Base-by-base conservation (phyloP, 2,797 vertebrate species). In the Dermochelys coriacea region DNA sequence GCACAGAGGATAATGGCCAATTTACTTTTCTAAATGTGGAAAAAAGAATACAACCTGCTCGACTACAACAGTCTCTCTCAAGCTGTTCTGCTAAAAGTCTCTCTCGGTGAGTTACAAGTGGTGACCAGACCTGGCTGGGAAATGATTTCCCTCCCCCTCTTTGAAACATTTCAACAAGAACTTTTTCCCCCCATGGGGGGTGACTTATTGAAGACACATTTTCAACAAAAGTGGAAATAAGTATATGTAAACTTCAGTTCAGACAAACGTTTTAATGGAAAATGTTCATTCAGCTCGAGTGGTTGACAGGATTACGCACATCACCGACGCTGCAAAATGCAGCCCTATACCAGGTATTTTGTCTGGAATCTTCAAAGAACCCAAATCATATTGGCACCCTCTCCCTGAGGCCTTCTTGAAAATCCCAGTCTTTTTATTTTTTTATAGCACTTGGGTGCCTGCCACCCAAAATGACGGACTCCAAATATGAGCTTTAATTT, bases 321-420 rank as follows among this genome's bases (percentile, higher is more conserved):
- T 77, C 47, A 49, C 27, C 23, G 8, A 8, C 5, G 3, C 41
- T 5, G 45, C 41, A 47, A 77, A 45, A 77, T 93, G 27, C 55
- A 82, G 91, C 94, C 3, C 5, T 84, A 84, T 55, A 86, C 95
- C 89, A 80, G 51, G 64, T 90, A 92, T 84, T 86, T 96, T 97
- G 88, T 93, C 91, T 93, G 78, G 71, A 0, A 0, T 64, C 91
- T 96, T 95, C 93, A 94, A 96, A 91, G 74, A 85, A 94, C 14
- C 11, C 87, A 47, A 85, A 59, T 91, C 57, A 95, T 95, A 95
- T 93, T 94, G 85, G 95, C 93, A 89, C 88, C 88, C 90, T 85
- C 80, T 92, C 87, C 80, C 93, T 47, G 93, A 91, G 83, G 19
- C 45, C 87, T 82, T 49, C 86, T 88, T 82, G 77, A 89, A 96